A percentile compares a stretch with the other conserved stretches of the same genome.
Evolutionary conservation across 2,797 vertebrate genomes (phyloP).

Genomic region (Varecia variegata): DNA sequence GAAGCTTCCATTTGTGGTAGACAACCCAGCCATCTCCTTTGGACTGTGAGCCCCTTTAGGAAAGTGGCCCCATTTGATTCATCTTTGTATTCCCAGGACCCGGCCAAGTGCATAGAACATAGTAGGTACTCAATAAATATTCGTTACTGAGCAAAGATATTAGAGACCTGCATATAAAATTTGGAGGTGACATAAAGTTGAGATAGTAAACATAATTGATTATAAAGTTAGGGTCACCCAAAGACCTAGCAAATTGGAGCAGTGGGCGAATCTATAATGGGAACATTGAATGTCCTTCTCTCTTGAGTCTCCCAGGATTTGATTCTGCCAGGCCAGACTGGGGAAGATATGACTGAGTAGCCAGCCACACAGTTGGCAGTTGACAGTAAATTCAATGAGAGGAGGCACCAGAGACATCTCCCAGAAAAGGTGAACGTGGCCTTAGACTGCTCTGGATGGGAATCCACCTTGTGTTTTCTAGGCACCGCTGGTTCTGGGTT

Average conservation of each 20-base stretch:
- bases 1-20: background rate
- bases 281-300: background rate
- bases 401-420: background rate
- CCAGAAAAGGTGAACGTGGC: background rate
- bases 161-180: background rate
- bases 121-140: background rate
- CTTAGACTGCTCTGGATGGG: background rate
- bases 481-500: background rate
- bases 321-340: background rate
- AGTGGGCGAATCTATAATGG: background rate
- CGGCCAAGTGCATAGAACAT: background rate
- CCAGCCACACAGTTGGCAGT: background rate
- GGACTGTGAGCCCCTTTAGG: background rate
- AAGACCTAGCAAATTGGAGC: background rate
- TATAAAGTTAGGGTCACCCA: background rate
- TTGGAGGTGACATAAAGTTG: background rate
- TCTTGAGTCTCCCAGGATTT: background rate
- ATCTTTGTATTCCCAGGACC: background rate
- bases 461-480: background rate
- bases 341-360: background rate
- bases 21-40: background rate
- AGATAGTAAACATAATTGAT: background rate
- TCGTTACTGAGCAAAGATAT: background rate
- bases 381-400: background rate
- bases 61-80: background rate